Evolutionary conservation across 1,140 invertebrate species (phyloP).

Genomic region (Arion vulgaris): DNA sequence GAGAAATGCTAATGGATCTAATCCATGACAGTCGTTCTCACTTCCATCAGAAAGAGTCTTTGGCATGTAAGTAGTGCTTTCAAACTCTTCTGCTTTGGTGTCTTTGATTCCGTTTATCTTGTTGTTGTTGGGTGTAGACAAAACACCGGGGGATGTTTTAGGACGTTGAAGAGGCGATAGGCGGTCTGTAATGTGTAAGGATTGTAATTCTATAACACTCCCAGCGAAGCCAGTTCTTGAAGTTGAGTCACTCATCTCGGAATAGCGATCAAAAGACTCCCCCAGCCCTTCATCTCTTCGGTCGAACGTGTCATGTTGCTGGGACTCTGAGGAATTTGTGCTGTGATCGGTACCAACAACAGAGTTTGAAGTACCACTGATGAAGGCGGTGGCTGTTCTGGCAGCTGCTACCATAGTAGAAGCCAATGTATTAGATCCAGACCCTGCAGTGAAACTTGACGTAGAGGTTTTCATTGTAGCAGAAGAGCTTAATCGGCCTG

Average conservation of each 20-base stretch:
- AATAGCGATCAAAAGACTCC: slow-evolving; percentile 49
- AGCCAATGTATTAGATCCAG: neutral
- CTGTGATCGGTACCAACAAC: slow-evolving; percentile 14
- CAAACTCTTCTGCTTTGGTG: neutral
- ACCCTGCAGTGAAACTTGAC: neutral
- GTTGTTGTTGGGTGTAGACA: slow-evolving; percentile 5
- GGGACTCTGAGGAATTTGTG: neutral
- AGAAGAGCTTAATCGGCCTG: neutral
- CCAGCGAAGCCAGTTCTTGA: slow-evolving; percentile 22
- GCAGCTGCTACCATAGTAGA: neutral
- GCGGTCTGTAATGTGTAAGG: neutral
- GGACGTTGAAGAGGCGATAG: neutral
- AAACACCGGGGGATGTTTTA: neutral
- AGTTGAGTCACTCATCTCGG: slow-evolving; percentile 42
- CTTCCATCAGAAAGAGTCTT: neutral
- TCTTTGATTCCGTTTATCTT: neutral
- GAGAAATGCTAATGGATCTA: slow-evolving; percentile 32
- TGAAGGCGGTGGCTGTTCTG: neutral
- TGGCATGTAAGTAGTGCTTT: slow-evolving; percentile 17
- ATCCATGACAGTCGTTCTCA: neutral
- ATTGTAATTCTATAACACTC: slow-evolving; percentile 30
- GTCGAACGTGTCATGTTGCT: neutral
- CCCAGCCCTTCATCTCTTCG: slow-evolving; percentile 50
- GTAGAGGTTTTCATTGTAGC: neutral
- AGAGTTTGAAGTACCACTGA: slow-evolving; percentile 6